phyloP scores from a whole-genome alignment of 2,113 vertebrate genomes.

The Rhabdornis inornatus region DNA sequence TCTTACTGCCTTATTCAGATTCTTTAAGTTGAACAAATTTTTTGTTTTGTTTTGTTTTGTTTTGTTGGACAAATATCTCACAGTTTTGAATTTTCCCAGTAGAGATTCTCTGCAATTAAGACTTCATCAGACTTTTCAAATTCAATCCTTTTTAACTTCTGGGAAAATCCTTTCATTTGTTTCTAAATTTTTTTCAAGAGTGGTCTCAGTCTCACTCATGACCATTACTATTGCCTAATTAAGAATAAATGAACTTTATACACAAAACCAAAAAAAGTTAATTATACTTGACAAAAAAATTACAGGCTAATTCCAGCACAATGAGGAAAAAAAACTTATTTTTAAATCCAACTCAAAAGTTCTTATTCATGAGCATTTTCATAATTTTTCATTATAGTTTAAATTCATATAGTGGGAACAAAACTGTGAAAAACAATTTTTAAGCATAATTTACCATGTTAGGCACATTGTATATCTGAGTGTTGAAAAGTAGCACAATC shows the following conservation, averaged over 20 bases:
- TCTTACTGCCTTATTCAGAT: not conserved
- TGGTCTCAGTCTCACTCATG: not conserved
- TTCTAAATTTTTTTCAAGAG: not conserved
- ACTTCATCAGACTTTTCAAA: not conserved
- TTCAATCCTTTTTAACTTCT: not conserved
- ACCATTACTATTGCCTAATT: not conserved
- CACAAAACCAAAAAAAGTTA: not conserved
- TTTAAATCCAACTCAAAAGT: not conserved
- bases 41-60: too few relatives aligned
- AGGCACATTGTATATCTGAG: accelerated
- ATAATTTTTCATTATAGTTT: not conserved
- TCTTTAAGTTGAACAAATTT: not conserved
- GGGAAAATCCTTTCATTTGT: not conserved
- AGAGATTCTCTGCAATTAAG: not conserved
- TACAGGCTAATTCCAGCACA: not conserved
- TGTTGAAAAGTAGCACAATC: not conserved
- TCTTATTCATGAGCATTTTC: not conserved
- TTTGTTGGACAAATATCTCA: not conserved
- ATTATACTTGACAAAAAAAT: not conserved
- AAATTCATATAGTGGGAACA: not conserved
- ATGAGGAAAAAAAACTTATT: accelerated
- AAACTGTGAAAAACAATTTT: not conserved
- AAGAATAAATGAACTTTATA: not conserved
- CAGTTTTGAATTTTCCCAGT: not conserved
- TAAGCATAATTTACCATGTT: not conserved